Evolutionary conservation across 2,113 vertebrate species (phyloP).

Genomic region (Podarcis cretensis): DNA sequence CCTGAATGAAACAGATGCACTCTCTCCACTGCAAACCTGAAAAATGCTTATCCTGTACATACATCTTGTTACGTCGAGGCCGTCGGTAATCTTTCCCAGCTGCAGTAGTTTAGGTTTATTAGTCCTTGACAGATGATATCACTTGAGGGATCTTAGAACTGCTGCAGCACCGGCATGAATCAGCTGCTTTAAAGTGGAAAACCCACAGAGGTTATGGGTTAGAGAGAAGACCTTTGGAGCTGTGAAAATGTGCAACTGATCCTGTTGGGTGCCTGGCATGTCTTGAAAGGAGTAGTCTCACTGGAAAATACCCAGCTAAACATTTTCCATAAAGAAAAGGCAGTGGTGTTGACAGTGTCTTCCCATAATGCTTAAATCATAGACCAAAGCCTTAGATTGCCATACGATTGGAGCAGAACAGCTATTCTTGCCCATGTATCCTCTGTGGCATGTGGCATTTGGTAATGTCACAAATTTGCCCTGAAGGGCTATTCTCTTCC

Average conservation of each 20-base stretch:
- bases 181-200: slow-evolving; percentile 25
- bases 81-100: slow-evolving; percentile 32
- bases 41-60: neutral
- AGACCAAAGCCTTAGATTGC: neutral
- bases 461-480: neutral
- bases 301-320: neutral
- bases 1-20: neutral
- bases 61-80: neutral
- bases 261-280: neutral
- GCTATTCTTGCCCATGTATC: neutral
- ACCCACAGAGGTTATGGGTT: neutral
- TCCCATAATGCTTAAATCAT: neutral
- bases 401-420: neutral
- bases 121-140: slow-evolving; percentile 2
- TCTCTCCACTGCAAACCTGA: slow-evolving; percentile 10
- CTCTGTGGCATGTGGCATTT: neutral
- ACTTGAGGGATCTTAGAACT: slow-evolving; percentile 38
- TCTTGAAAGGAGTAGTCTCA: slow-evolving; percentile 4
- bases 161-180: slow-evolving; percentile 12
- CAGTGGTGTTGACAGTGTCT: neutral
- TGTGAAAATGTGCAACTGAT: neutral
- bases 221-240: neutral
- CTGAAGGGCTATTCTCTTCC: neutral
- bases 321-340: slow-evolving; percentile 4
- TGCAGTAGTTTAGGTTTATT: slow-evolving; percentile 41